phyloP scores from a whole-genome alignment of 2,113 vertebrate genomes.

The Corythaixoides concolor region DNA sequence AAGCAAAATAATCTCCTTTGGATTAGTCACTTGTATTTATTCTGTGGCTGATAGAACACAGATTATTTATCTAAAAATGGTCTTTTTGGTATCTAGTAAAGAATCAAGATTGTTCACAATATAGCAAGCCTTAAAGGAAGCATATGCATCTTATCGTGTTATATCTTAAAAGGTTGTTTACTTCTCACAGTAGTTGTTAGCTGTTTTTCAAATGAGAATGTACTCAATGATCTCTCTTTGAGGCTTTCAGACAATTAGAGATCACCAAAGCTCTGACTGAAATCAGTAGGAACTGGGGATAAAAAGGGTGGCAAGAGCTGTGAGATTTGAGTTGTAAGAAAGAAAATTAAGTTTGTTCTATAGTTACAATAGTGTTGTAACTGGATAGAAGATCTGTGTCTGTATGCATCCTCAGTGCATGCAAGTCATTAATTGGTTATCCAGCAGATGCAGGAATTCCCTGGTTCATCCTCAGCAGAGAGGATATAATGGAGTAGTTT shows the following conservation, averaged over 20 bases:
- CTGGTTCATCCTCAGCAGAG: background rate
- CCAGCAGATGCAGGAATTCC: background rate
- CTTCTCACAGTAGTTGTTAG: background rate
- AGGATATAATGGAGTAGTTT: background rate
- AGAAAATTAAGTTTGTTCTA: background rate
- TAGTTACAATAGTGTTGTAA: background rate
- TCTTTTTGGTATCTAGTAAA: background rate
- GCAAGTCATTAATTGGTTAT: background rate
- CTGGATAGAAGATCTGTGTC: background rate
- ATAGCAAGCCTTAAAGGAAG: background rate
- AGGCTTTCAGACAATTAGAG: background rate
- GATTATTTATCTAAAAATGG: background rate
- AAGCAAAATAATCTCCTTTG: background rate
- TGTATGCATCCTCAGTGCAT: background rate
- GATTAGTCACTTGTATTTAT: background rate
- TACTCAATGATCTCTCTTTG: background rate
- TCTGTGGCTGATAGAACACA: background rate
- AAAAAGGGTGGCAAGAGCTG: background rate
- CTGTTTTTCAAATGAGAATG: background rate
- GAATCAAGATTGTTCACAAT: background rate
- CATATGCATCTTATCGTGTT: background rate
- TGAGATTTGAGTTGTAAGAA: background rate
- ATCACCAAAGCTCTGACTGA: background rate
- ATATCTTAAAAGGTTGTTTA: background rate
- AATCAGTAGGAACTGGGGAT: background rate